Base-by-base conservation (phyloP, 2,113 vertebrate species). In the Dryoscopus gambensis region DNA sequence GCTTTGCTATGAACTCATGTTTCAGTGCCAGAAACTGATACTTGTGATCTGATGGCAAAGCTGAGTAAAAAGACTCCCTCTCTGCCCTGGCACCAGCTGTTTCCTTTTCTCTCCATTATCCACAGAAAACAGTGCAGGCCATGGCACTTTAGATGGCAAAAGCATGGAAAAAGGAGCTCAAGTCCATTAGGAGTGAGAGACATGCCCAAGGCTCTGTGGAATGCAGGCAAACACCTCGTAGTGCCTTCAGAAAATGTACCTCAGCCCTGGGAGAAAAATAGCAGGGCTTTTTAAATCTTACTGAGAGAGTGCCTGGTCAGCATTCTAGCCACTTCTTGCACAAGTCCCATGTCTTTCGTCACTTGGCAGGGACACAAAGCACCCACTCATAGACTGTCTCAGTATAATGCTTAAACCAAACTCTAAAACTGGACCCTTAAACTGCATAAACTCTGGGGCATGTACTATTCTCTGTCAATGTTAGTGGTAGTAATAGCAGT, bases 141-240 rank as follows among this genome's bases (percentile, higher is more conserved):
- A 53, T 3, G 4, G 7, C 28, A 46, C 14, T 76, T 53, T 16
- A 56, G 28, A 35, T 52, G 25, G 37, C 22, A 55, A 25, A 62
- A 55, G 20, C 25, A 24, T 28, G 10, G 33, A 55, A 46, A 69
- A 68, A 40, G 28, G 21, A 87, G 35, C 22, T 57, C 14, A 55
- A 19, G 35, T 57, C 33, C 24, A 46, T 37, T 16, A 44, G 28
- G 22, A 80, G 1, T 42, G 33, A 65, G 20, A 44, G 13, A 62
- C 22, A 18, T 12, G 14, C 23, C 9, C 0, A 0, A 68, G 39
- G 17, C 13, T 59, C 44, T 57, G 39, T 27, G 40, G 22, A 73
- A 87, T 3, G 2, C 19, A 73, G 28, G 59, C 52, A 92, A 82
- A 79, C 76, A 33, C 25, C 23, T 82, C 1, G 6, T 53, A 28